Base-by-base conservation (phyloP, 2,113 vertebrate genomes). In the Paradisaea rubra region DNA sequence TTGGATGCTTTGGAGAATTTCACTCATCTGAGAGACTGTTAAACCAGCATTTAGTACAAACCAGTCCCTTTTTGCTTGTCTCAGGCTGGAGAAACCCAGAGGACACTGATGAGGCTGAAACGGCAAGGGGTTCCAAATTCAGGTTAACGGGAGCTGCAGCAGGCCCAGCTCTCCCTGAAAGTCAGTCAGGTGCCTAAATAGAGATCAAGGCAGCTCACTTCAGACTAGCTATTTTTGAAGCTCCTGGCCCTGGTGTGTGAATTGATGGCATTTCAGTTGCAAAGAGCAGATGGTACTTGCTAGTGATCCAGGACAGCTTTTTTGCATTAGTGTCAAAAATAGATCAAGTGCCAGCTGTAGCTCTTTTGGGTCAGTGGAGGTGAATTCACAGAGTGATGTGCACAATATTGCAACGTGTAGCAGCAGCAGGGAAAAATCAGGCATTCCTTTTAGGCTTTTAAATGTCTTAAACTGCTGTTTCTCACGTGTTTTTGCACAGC, bases 261-360 rank as follows among this genome's bases (percentile, higher is more conserved):
- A 86, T 86, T 59, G 87, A 74, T 89, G 91, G 85, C 85, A 69
- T 91, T 96, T 93, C 54, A 37, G 91, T 78, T 88, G 83, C 88
- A 86, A 86, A 88, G 93, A 95, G 93, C 94, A 96, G 95, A 95
- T 95, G 93, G 94, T 59, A 49, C 64, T 70, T 1, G 2, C 76
- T 90, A 39, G 82, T 86, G 85, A 96, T 91, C 93, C 88, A 90
- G 95, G 91, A 88, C 90, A 91, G 72, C 56, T 84, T 92, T 94
- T 93, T 79, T 89, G 84, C 95, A 88, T 95, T 94, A 59, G 84
- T 57, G 88, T 86, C 66, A 91, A 87, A 95, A 95, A 80, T 89
- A 93, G 93, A 94, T 37, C 74, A 70, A 84, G 93, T 21, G 42
- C 89, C 91, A 88, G 96, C 94, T 87, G 65, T 63, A 65, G 82